These are phyloP conservation scores for Colletes collaris DNA, from an alignment of 2,888 invertebrate genomes.

Conservation along the genomic window DNA sequence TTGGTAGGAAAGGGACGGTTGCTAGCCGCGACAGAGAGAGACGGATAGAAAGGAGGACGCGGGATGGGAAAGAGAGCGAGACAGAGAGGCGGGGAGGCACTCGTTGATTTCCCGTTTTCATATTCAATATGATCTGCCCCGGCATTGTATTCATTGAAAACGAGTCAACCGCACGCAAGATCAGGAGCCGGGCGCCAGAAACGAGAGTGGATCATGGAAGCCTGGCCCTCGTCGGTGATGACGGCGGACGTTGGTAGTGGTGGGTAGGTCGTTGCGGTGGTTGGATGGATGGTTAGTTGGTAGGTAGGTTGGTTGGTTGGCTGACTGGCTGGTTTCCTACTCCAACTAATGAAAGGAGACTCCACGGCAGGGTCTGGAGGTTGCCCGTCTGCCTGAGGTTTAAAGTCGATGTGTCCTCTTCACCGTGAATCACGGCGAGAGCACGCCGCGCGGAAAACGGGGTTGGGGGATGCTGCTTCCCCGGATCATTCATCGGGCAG, in stretches of 20 bases:
- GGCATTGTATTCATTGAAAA: conserved; percentile 83
- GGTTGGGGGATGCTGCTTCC: conserved; percentile 11
- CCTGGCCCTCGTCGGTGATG: conserved; percentile 65
- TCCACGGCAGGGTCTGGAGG: conserved; percentile 73
- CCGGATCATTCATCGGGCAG: conserved; percentile 42
- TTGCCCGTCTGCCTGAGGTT: conserved; percentile 77
- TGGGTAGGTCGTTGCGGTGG: conserved; percentile 70
- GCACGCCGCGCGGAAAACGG: conserved; percentile 34
- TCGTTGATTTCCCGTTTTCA: conserved; percentile 83
- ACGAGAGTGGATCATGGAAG: conserved; percentile 78
- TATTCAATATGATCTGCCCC: conserved; percentile 82
- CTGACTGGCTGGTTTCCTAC: conserved; percentile 77
- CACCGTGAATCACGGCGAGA: conserved; percentile 65
- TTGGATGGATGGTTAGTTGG: conserved; percentile 78
- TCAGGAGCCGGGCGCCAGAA: conserved; percentile 77
- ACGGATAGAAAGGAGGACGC: not conserved
- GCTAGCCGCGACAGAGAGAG: not conserved
- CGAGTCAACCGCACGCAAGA: conserved; percentile 83
- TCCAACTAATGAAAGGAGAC: conserved; percentile 83
- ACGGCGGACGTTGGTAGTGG: conserved; percentile 60
- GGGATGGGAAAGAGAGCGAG: conserved; percentile 4
- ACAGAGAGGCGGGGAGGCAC: conserved; percentile 64
- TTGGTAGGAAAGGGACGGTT: not conserved
- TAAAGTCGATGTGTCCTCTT: conserved; percentile 81
- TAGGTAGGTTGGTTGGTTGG: conserved; percentile 75